A percentile compares a stretch with the other conserved stretches of the same genome.
Conservation (phyloP, 2,113 vertebrate genomes). For the Mus musculus region DNA sequence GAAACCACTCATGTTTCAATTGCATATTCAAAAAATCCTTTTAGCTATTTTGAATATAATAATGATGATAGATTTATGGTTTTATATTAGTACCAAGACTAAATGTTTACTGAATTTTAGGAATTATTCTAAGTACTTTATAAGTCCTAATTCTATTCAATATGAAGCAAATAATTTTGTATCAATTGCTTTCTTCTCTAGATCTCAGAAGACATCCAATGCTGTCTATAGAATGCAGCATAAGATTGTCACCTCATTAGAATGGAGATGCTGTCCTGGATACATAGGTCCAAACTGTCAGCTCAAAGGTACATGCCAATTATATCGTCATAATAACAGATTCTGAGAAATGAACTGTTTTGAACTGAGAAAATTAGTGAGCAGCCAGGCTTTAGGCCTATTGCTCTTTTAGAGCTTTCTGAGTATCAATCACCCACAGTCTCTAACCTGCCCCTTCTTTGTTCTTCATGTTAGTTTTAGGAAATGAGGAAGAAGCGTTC, state of each 20-base stretch:
- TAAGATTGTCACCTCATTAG: constrained; percentile 88
- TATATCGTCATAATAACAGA: neutral
- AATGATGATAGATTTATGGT: constrained; percentile 39
- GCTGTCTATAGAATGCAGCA: constrained; percentile 88
- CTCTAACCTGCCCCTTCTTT: neutral
- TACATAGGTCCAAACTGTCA: constrained; percentile 86
- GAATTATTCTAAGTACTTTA: constrained; percentile 15
- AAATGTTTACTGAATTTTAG: neutral
- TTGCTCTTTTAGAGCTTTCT: constrained; percentile 31
- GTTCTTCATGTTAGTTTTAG: neutral
- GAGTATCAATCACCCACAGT: neutral
- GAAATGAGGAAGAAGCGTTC: neutral
- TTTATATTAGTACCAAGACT: neutral
- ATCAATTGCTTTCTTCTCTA: constrained; percentile 69
- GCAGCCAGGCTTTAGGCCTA: neutral
- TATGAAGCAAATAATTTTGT: constrained; percentile 53
- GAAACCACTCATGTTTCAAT: neutral
- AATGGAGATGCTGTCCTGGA: constrained; percentile 91
- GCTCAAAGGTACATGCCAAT: constrained; percentile 77
- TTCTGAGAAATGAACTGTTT: neutral
- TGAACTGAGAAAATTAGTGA: neutral
- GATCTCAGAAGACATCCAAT: constrained; percentile 82
- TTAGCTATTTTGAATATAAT: constrained; percentile 15
- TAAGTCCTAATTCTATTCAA: constrained; percentile 35
- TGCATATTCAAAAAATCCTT: constrained; percentile 25